Conservation (phyloP, 2,113 vertebrate species). For the Psophia crepitans region DNA sequence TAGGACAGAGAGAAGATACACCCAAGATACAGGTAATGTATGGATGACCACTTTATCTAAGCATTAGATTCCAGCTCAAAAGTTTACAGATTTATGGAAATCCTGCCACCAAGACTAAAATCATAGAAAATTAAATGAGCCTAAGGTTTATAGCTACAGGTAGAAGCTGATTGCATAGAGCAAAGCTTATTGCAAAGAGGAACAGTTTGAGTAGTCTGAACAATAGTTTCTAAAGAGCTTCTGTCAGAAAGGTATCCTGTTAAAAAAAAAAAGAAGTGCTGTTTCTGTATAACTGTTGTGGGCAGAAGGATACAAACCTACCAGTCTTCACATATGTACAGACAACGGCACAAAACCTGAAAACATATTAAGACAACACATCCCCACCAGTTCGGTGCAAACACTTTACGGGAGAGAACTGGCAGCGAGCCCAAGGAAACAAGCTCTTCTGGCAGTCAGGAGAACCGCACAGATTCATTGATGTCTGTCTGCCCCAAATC, state of each 20-base stretch:
- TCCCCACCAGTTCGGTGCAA: neutral
- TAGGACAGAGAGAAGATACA: neutral
- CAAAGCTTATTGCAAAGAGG: neutral
- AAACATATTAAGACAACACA: neutral
- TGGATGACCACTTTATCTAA: neutral
- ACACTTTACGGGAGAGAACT: neutral
- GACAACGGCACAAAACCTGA: neutral
- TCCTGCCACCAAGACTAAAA: neutral
- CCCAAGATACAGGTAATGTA: neutral
- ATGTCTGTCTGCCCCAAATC: neutral
- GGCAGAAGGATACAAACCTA: neutral
- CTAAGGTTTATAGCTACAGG: neutral
- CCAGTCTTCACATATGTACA: neutral
- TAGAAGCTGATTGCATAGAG: neutral
- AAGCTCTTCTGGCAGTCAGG: neutral
- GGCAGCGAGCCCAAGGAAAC: neutral
- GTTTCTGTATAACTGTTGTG: neutral
- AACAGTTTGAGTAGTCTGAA: neutral
- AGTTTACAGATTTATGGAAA: neutral
- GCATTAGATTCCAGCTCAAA: neutral
- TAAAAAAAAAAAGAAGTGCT: neutral
- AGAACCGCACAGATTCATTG: rapidly evolving
- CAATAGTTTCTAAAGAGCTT: neutral
- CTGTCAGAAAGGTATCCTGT: neutral
- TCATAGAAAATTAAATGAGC: neutral